Conservation (phyloP, 2,888 invertebrate species). For the Tetragonula carbonaria region DNA sequence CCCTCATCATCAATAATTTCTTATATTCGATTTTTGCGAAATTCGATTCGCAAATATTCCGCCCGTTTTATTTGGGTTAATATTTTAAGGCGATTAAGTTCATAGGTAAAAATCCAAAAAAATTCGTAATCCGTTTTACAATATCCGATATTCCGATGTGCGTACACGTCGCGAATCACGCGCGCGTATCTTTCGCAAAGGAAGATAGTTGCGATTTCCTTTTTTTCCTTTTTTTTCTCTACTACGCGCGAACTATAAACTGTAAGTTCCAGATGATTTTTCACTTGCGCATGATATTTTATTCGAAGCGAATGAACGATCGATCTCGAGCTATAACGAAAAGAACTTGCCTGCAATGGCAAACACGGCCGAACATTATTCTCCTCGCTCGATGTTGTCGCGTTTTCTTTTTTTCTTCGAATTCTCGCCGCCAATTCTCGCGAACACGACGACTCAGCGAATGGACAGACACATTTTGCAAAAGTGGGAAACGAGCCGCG, state of each 20-base stretch:
- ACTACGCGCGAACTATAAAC: no score
- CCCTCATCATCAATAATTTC: background rate
- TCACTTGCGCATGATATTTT: no score
- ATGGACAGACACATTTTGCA: slow-evolving; percentile 3
- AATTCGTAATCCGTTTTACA: background rate
- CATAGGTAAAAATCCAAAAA: background rate
- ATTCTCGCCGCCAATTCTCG: background rate
- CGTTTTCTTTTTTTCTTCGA: background rate
- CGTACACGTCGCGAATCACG: background rate
- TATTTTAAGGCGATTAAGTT: slow-evolving; percentile 1
- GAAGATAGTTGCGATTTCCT: background rate
- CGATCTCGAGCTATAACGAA: no score
- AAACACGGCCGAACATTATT: no score
- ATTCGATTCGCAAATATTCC: background rate
- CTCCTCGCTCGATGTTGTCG: background rate
- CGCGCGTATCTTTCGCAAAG: background rate
- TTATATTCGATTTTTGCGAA: background rate
- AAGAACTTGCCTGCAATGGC: no score
- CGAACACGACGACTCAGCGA: background rate
- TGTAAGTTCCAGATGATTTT: no score
- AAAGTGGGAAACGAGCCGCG: background rate
- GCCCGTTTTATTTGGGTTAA: background rate
- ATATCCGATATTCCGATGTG: background rate
- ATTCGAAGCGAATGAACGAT: no score
- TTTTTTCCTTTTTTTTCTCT: no score